A percentile compares a stretch with the other conserved stretches of the same genome.
Conservation (phyloP, 2,797 vertebrate species). For the Platalea minor region DNA sequence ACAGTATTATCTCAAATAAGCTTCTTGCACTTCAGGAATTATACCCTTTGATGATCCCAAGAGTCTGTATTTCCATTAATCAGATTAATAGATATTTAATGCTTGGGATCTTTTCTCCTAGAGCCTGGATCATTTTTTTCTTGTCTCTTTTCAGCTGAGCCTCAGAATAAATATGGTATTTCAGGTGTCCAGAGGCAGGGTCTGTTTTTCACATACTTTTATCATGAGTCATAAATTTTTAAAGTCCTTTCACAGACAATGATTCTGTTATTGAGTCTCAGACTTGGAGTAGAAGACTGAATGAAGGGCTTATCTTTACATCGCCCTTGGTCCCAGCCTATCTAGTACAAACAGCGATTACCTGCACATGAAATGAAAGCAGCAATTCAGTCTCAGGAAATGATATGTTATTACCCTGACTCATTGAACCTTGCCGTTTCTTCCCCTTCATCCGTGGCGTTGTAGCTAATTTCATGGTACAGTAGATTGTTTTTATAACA, state of each 20-base stretch:
- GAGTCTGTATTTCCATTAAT: not conserved
- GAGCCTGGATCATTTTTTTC: not conserved
- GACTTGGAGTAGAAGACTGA: not conserved
- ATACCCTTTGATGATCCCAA: not conserved
- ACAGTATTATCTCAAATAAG: not conserved
- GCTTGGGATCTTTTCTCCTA: not conserved
- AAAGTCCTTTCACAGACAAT: not conserved
- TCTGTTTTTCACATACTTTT: not conserved
- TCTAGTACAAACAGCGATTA: not conserved
- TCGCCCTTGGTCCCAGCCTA: not conserved
- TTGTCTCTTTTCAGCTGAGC: not conserved
- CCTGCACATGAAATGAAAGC: conserved; percentile 7
- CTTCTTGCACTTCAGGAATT: not conserved
- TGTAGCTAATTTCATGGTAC: conserved; percentile 6
- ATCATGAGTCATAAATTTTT: not conserved
- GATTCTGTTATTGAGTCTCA: not conserved
- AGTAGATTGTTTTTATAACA: not conserved
- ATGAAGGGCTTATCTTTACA: conserved; percentile 26
- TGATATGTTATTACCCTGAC: not conserved
- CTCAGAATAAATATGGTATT: not conserved
- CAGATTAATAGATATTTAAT: not conserved
- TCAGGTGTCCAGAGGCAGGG: not conserved
- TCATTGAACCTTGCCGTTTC: not conserved
- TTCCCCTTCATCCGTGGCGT: not conserved
- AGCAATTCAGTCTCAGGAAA: conserved; percentile 33